Percentiles rank a stretch among this genome's conserved stretches.
Conservation (phyloP, 2,797 vertebrate genomes). For the Buceros bicornis region DNA sequence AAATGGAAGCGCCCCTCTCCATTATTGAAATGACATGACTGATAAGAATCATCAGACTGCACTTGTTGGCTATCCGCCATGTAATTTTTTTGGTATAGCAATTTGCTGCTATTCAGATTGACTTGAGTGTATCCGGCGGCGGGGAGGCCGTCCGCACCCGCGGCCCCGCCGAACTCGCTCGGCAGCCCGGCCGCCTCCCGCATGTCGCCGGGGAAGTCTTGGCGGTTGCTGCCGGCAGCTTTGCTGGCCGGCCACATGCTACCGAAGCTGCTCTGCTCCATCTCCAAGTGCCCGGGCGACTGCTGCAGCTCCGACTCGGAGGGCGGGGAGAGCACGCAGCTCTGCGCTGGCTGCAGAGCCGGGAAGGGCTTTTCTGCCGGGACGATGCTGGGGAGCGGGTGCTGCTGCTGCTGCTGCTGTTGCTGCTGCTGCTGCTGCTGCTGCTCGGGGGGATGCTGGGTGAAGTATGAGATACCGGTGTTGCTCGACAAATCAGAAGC, state of each 20-base stretch:
- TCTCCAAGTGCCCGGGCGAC: constrained; percentile 90
- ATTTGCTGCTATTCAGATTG: constrained; percentile 89
- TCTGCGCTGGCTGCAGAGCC: constrained; percentile 91
- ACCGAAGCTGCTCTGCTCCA: constrained; percentile 85
- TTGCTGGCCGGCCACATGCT: constrained; percentile 88
- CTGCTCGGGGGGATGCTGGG: constrained; percentile 89
- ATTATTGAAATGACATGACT: constrained; percentile 91
- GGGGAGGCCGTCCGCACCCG: constrained; percentile 85
- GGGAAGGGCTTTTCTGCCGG: constrained; percentile 91
- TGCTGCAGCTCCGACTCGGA: constrained; percentile 96
- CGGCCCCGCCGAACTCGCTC: constrained; percentile 82
- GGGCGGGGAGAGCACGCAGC: constrained; percentile 92
- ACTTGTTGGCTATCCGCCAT: constrained; percentile 87
- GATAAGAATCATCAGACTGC: constrained; percentile 92
- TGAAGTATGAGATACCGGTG: constrained; percentile 89
- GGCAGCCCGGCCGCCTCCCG: constrained; percentile 86
- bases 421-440: not conserved
- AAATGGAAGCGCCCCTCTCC: constrained; percentile 94
- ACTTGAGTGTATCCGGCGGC: constrained; percentile 89
- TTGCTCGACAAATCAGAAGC: constrained; percentile 93
- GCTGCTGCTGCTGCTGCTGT: constrained; percentile 60
- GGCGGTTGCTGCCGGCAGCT: constrained; percentile 78
- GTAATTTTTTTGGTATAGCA: constrained; percentile 95
- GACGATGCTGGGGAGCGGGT: constrained; percentile 85
- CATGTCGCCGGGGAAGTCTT: constrained; percentile 86